Base-by-base conservation (phyloP, 2,888 invertebrate species). In the Corythucha ciliata region DNA sequence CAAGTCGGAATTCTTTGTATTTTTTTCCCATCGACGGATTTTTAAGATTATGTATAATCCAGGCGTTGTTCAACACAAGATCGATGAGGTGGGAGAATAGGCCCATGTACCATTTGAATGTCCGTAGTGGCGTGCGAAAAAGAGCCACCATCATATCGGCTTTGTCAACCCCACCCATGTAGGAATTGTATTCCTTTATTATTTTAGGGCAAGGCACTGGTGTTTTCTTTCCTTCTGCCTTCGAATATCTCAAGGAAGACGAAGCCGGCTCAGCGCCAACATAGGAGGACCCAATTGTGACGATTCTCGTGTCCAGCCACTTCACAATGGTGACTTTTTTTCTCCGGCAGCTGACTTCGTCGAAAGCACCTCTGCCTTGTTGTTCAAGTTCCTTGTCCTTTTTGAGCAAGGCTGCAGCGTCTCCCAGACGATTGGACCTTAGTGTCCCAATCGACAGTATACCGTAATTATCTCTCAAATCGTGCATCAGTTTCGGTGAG, bases 241-340 rank as follows among this genome's bases (percentile, higher is more conserved):
- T 10, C 29, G 29, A 49, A 39, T 47, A 58, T 7, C 57, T 33
- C 44, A 48, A 49, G 18, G 52, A 44, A 26, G 4, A 45, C 46
- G 21, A 26, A 12, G 48, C 4, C 18, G 58, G 59, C 18, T 52
- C 20, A 10, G 55, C 36, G 21, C 42, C 25, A 36, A 57, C 54
- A 49, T 37, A 58, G 29, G 58, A 57, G 27, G 58, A 57, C 12
- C 48, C 34, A 27, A 60, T 51, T 4, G 49, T 56, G 3, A 62
- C 60, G 22, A 50, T 26, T 50, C 55, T 60, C 41, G 57, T 61
- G 37, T 60, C 61, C 3, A 56, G 48, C 59, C 60, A 62, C 50
- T 57, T 56, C 1, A 62, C 45, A 7, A 45, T 45, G 2, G 45
- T 10, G 8, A 45, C 32, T 45, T 45, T 45, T 2, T 22, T 7